A percentile compares a stretch with the other conserved stretches of the same genome.
These are phyloP conservation scores for Platysteira castanea DNA, from an alignment of 2,113 vertebrate genomes.

Conservation along the genomic window DNA sequence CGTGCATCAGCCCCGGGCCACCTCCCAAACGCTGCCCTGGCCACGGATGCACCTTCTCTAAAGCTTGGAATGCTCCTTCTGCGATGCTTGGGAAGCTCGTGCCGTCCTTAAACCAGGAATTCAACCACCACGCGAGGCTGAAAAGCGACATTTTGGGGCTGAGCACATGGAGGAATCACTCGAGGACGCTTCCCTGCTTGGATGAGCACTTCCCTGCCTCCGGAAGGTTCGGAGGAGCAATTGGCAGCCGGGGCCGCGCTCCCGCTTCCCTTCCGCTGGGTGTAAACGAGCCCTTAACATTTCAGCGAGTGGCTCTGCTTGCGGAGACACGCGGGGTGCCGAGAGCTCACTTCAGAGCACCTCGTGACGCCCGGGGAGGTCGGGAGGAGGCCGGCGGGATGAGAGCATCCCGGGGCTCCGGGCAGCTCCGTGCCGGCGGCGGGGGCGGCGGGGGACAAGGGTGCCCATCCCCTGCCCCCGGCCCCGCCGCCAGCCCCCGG, in stretches of 20 bases:
- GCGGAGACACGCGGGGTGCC: neutral
- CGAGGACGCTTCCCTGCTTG: neutral
- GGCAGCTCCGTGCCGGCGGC: accelerated
- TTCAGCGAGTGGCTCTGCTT: neutral
- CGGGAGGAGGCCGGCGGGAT: neutral
- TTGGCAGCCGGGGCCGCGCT: neutral
- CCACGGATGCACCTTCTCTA: accelerated
- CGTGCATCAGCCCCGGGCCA: neutral
- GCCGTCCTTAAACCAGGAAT: neutral
- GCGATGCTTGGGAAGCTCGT: neutral
- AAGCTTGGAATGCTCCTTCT: neutral
- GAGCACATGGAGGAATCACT: neutral
- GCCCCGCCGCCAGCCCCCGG: accelerated
- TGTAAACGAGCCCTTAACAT: conserved; percentile 51
- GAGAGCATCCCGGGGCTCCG: neutral
- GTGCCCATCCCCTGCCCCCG: neutral
- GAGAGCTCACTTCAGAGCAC: neutral
- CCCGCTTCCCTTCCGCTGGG: neutral
- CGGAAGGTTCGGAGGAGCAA: neutral
- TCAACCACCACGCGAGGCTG: accelerated
- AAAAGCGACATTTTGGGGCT: neutral
- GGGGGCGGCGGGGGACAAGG: accelerated
- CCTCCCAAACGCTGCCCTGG: accelerated
- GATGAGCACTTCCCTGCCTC: neutral
- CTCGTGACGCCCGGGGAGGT: neutral